A percentile compares a stretch with the other conserved stretches of the same genome.
These are phyloP conservation scores for Acanthosepion lycidas DNA, from an alignment of 2,888 invertebrate genomes.

Conservation along the genomic window DNA sequence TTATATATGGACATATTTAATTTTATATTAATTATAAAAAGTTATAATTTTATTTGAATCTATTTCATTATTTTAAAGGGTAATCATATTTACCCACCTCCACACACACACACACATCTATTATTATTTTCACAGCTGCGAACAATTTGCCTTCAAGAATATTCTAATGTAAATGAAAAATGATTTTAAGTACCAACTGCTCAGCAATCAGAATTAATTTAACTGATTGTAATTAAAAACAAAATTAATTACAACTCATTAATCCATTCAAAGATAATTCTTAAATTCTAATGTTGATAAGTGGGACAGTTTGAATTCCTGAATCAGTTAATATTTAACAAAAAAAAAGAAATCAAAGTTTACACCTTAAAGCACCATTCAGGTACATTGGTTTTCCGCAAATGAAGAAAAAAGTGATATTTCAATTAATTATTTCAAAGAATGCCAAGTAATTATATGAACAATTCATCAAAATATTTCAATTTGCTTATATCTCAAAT, in stretches of 20 bases:
- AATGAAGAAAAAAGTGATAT: no score
- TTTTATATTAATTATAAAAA: no score
- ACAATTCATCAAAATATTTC: no score
- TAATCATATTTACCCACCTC: no score
- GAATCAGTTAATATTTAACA: background rate
- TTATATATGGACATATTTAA: no score
- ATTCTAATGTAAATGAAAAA: background rate
- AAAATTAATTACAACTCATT: background rate
- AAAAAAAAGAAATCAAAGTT: background rate
- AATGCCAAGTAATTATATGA: no score
- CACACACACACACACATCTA: background rate
- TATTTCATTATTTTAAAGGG: no score
- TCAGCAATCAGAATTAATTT: background rate
- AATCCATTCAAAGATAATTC: background rate
- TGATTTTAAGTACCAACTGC: no score
- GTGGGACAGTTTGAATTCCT: background rate
- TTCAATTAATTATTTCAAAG: no score
- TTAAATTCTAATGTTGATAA: background rate
- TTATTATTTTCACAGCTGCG: background rate
- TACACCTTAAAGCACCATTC: background rate
- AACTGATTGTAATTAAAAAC: background rate
- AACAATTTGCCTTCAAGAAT: background rate
- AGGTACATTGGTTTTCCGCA: background rate
- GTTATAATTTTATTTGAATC: no score
- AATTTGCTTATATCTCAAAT: no score